Conservation (phyloP, 1,140 invertebrate species). For the Zaprionus gabonicus region DNA sequence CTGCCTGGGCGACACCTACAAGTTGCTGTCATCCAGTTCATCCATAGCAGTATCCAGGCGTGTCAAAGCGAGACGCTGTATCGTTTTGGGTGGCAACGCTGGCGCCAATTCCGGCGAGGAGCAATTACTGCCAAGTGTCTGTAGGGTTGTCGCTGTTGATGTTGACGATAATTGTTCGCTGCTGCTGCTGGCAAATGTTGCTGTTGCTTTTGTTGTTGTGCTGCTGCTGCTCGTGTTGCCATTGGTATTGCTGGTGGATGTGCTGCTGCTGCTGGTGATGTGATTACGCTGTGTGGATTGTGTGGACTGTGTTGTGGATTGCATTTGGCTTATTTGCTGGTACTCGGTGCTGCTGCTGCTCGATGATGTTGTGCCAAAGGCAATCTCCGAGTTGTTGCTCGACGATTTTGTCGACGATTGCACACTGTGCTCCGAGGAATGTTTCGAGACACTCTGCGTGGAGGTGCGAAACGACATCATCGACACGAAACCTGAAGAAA, state of each 20-base stretch:
- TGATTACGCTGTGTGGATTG: slow-evolving; percentile 39
- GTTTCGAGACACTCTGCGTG: slow-evolving; percentile 87
- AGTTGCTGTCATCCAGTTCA: slow-evolving; percentile 85
- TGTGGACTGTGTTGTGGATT: slow-evolving; percentile 21
- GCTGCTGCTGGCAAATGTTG: slow-evolving; percentile 26
- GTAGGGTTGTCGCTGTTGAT: slow-evolving; percentile 33
- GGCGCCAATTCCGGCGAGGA: slow-evolving; percentile 85
- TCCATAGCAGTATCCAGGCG: slow-evolving; percentile 89
- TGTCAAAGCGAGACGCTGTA: slow-evolving; percentile 82
- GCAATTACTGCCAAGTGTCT: slow-evolving; percentile 24
- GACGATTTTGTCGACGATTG: slow-evolving; percentile 82
- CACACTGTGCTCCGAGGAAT: slow-evolving; percentile 87
- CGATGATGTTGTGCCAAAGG: slow-evolving; percentile 47
- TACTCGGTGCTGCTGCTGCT: slow-evolving; percentile 48
- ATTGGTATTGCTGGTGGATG: slow-evolving; percentile 10
- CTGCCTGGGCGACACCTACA: slow-evolving; percentile 12
- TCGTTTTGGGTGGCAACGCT: slow-evolving; percentile 88
- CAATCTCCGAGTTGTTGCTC: slow-evolving; percentile 76
- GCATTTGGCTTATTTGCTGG: slow-evolving; percentile 56
- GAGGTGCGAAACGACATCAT: slow-evolving; percentile 88
- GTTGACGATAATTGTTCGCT: slow-evolving; percentile 36
- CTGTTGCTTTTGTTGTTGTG: slow-evolving; percentile 25
- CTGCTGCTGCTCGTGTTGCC: slow-evolving; percentile 37
- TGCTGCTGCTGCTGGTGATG: slow-evolving; percentile 25
- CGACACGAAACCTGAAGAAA: slow-evolving; percentile 88